Evolutionary conservation across 2,113 vertebrate genomes (phyloP).

Genomic region (Catharus minimus): DNA sequence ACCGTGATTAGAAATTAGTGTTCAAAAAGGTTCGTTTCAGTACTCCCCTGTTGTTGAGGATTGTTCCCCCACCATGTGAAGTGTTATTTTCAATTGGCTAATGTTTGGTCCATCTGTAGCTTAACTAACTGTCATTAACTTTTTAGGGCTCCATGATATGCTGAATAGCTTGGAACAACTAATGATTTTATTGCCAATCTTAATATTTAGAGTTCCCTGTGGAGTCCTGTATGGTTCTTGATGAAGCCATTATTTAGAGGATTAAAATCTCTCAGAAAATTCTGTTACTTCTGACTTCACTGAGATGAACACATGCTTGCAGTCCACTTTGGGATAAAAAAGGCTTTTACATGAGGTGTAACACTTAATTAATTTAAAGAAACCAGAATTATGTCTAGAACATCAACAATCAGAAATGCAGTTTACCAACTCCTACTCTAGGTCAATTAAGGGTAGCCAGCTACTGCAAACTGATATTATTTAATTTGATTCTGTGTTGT

Average conservation of each 20-base stretch:
- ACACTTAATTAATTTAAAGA: not conserved
- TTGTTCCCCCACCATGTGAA: not conserved
- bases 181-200: conserved; percentile 59
- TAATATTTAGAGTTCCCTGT: conserved; percentile 62
- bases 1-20: not conserved
- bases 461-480: not conserved
- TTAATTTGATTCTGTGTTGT: not conserved
- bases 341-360: not conserved
- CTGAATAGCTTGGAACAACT: conserved; percentile 46
- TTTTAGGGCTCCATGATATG: conserved; percentile 41
- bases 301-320: not conserved
- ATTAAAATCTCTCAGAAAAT: conserved; percentile 57
- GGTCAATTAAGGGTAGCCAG: not conserved
- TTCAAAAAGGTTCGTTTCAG: not conserved
- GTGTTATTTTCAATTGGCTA: not conserved
- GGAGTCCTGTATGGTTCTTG: conserved; percentile 33
- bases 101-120: not conserved
- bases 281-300: not conserved
- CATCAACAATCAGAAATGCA: not conserved
- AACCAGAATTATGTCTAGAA: not conserved
- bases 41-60: not conserved
- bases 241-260: conserved; percentile 60
- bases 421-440: not conserved
- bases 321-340: not conserved
- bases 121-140: conserved; percentile 48